phyloP scores from a whole-genome alignment of 2,797 vertebrate species.

The Nasua narica region DNA sequence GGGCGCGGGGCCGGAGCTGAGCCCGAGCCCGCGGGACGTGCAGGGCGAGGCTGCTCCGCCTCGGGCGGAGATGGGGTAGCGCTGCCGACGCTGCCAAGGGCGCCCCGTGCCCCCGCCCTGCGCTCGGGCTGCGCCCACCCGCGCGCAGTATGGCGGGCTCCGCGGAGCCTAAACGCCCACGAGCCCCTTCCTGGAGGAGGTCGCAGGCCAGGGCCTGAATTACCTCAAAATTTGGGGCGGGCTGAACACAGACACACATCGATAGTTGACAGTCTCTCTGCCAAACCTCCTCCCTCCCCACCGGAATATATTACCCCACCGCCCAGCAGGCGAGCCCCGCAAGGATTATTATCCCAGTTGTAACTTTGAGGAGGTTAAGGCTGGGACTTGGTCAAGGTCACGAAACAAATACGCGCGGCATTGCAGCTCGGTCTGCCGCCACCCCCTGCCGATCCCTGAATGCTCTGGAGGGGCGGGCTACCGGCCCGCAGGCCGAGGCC shows the following conservation, averaged over 20 bases:
- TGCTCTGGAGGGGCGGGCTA: rapidly evolving
- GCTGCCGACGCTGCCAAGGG: neutral
- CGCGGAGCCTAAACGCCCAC: rapidly evolving
- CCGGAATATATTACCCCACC: neutral
- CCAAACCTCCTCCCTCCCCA: rapidly evolving
- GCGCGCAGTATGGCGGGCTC: rapidly evolving
- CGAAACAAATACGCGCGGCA: neutral
- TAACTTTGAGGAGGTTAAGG: neutral
- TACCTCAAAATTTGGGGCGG: neutral
- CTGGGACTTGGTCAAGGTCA: neutral
- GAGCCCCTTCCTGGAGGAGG: neutral
- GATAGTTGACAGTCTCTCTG: neutral
- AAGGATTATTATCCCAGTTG: neutral
- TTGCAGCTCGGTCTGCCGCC: neutral
- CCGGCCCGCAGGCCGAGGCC: neutral
- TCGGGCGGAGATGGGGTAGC: rapidly evolving
- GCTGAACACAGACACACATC: neutral
- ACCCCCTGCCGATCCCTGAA: rapidly evolving
- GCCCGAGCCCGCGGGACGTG: rapidly evolving
- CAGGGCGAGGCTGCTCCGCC: rapidly evolving
- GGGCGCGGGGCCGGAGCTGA: neutral
- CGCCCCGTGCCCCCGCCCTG: neutral
- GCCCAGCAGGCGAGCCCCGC: neutral
- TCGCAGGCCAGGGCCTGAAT: neutral
- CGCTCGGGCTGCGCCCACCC: rapidly evolving